Conservation (phyloP, 2,113 vertebrate species). For the Seriola dumerili region DNA sequence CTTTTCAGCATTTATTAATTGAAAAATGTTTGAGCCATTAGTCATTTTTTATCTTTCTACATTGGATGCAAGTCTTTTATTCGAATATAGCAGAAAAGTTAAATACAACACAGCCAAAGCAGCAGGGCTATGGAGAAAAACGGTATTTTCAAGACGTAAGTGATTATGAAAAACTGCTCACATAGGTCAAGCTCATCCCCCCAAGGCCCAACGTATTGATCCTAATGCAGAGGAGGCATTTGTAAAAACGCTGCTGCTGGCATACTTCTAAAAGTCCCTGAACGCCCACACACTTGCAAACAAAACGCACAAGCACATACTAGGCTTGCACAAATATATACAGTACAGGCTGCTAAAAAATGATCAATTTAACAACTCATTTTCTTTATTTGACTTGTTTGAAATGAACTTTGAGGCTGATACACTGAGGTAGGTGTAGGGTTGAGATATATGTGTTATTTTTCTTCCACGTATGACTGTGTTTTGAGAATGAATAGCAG, state of each 20-base stretch:
- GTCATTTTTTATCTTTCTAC: not conserved
- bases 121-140: conserved; percentile 9
- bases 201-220: conserved; percentile 72
- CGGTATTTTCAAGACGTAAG: conserved; percentile 44
- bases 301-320: conserved; percentile 41
- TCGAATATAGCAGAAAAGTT: not conserved
- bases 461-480: not conserved
- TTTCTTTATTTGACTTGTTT: conserved; percentile 31
- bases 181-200: conserved; percentile 66
- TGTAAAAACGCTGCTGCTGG: conserved; percentile 70
- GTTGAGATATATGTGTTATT: not conserved
- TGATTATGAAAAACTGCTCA: conserved; percentile 69
- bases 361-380: conserved; percentile 15
- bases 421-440: conserved; percentile 3
- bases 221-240: conserved; percentile 75
- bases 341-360: conserved; percentile 22
- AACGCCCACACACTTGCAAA: conserved; percentile 71
- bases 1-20: conserved; percentile 10
- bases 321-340: not conserved
- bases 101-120: conserved; percentile 13
- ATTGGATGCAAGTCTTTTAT: not conserved
- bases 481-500: not conserved
- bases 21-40: not conserved
- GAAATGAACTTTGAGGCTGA: conserved; percentile 19
- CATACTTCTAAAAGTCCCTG: conserved; percentile 69